These are phyloP conservation scores for Rhinolophus ferrumequinum DNA, from an alignment of 2,113 vertebrate species.

Conservation along the genomic window DNA sequence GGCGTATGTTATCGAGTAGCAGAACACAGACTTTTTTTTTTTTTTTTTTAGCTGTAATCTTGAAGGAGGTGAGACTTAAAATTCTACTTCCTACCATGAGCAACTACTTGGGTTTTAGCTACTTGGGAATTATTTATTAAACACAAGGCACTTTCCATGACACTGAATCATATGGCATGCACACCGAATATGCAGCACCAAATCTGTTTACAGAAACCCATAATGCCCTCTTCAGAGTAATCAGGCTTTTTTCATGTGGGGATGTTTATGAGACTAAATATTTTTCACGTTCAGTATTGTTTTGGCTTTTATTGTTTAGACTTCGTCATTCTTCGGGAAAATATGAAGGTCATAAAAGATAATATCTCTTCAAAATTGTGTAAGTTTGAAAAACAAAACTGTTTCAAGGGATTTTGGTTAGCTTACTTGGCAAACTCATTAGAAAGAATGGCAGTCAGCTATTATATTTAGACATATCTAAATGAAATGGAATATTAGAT, in stretches of 20 bases:
- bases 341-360: conserved; percentile 34
- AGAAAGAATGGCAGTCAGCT: background rate
- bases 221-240: background rate
- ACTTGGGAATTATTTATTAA: conserved; percentile 41
- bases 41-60: background rate
- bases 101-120: conserved; percentile 24
- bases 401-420: conserved; percentile 6
- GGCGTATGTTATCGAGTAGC: background rate
- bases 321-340: conserved; percentile 59
- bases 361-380: background rate
- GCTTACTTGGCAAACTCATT: background rate
- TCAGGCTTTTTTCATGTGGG: conserved; percentile 41
- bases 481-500: background rate
- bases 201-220: conserved; percentile 61
- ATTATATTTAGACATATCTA: background rate
- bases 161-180: background rate
- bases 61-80: conserved; percentile 2
- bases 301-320: conserved; percentile 62
- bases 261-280: conserved; percentile 65
- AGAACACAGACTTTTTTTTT: background rate
- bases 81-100: conserved; percentile 45
- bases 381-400: conserved; percentile 37
- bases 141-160: background rate
- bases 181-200: background rate
- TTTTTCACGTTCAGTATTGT: conserved; percentile 62